Evolutionary conservation across 2,797 vertebrate species (phyloP).

Genomic region (Pantherophis alleghaniensis): DNA sequence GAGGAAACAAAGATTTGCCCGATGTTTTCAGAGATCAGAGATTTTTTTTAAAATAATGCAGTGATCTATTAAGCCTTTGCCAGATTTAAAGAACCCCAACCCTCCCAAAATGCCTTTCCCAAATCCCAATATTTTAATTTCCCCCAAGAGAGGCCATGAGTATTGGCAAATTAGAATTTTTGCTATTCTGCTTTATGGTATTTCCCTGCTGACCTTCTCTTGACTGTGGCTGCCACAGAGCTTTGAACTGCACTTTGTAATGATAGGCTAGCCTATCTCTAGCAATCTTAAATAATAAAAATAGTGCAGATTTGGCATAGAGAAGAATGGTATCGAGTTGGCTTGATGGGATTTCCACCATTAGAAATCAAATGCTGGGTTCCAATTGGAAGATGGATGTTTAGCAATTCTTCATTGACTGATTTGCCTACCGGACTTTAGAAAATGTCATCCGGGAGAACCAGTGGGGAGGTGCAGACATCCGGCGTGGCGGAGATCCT

Average conservation of each 20-base stretch:
- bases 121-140: neutral
- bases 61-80: neutral
- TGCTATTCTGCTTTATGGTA: neutral
- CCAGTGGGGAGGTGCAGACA: constrained; percentile 91
- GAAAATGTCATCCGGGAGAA: constrained; percentile 91
- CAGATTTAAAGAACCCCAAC: neutral
- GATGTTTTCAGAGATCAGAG: neutral
- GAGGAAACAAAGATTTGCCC: neutral
- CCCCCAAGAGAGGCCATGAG: neutral
- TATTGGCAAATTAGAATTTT: neutral
- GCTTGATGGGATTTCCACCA: neutral
- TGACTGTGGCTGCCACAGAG: neutral
- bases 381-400: neutral
- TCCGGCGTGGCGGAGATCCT: constrained; percentile 85
- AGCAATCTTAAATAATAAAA: neutral
- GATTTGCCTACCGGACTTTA: constrained; percentile 48
- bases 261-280: neutral
- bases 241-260: neutral
- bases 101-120: neutral
- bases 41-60: neutral
- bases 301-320: too few relatives aligned
- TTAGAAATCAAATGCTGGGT: neutral
- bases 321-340: neutral
- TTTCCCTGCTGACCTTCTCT: neutral
- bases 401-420: neutral